Evolutionary conservation across 2,797 vertebrate genomes (phyloP), one percentile per base, ranked within the genome.

Genomic region (Leptatherina wallacei): DNA sequence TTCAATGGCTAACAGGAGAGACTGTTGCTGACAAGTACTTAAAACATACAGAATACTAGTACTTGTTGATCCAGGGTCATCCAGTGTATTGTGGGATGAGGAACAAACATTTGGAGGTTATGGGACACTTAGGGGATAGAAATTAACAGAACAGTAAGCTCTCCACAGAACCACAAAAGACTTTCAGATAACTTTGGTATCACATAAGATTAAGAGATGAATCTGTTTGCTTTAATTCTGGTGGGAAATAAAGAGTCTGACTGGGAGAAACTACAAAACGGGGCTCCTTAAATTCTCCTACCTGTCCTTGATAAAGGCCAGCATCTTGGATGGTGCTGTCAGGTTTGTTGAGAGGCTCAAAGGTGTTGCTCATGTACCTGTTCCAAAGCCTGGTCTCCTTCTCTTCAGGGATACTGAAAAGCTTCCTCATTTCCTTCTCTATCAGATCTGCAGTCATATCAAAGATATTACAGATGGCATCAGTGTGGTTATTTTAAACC

Each of bases 351-450:
- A 99, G 92, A 64, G 97, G 97, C 93, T 99, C 97, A 82, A 99
- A 99, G 69, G 98, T 99, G 93, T 98, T 99, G 95, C 96, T 98
- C 97, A 99, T 98, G 88, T 99, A 99, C 92, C 98, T 96, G 93
- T 99, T 99, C 98, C 98, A 99, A 90, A 99, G 90, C 88, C 98
- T 94, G 85, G 97, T 99, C 93, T 99, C 98, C 90, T 96, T 98
- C 91, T 98, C 97, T 73, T 97, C 93, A n/a, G 97, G 94, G 92
- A 99, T 98, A 94, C 85, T 98, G 93, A 99, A 99, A 85, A 98
- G 95, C 91, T 97, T 98, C 85, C 97, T 95, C 96, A 99, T 99
- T 88, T 99, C 98, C 77, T 97, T 98, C 90, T 99, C 98, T 73
- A 99, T 99, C 86, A 96, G 94, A 85, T 99, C 98, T 99, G 73